Evolutionary conservation across 2,113 vertebrate genomes (phyloP), one percentile per base, ranked within the genome.

Genomic region (Brachyhypopomus gauderio): DNA sequence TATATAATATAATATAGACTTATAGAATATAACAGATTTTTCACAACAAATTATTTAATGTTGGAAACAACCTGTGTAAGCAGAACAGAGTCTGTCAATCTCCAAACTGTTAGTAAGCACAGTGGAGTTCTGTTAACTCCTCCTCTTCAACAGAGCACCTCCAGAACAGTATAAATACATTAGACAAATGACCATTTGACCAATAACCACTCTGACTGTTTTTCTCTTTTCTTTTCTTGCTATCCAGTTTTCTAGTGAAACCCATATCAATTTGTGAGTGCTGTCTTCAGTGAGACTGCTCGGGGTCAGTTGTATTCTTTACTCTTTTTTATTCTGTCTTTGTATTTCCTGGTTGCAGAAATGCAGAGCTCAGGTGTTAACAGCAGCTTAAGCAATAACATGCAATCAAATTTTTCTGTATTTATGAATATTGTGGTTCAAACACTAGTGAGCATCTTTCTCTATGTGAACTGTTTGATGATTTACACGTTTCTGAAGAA

Each of bases 401-500:
- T 23, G 22, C 3, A 30, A 27, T 30, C 34, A 14, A 66, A 66
- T 17, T 17, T 71, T 23, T 71, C 45, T 7, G 19, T 69, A n/a
- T 56, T 62, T 41, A 69, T n/a, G 41, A 48, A 66, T 23, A 27
- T 74, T 36, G 0, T 81, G 20, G 71, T 81, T 0, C 80, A 82
- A 73, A 36, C 77, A 12, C 41, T 85, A 41, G 80, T 81, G 16
- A 60, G 75, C 12, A 38, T 86, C 41, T 86, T 86, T n/a, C n/a
- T n/a, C n/a, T n/a, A n/a, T 62, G 22, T 85, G 9, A 75, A 85
- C 25, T 67, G 56, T 20, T 58, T 86, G 8, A 88, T 86, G 78
- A 79, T 88, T 12, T 81, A 62, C 34, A 77, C 72, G 8, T 86
- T 80, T 70, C 75, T 88, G 70, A 86, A 78, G 48, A 86, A 70